Evolutionary conservation across 2,113 vertebrate species (phyloP).

Genomic region (Dicaeum eximium): DNA sequence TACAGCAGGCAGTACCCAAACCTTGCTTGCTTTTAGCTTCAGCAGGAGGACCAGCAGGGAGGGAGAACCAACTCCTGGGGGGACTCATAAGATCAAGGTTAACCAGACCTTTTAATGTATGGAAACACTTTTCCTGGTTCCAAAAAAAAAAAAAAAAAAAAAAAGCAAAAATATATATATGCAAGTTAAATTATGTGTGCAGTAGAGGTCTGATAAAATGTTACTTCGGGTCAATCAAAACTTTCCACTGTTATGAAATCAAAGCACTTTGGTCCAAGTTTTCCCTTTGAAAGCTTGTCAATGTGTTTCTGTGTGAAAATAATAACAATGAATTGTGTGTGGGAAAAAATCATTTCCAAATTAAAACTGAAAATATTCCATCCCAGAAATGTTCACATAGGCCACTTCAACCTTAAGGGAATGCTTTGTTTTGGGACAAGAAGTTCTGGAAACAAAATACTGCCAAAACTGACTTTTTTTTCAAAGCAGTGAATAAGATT

Average conservation of each 20-base stretch:
- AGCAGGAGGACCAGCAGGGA: neutral
- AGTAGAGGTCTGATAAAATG: neutral
- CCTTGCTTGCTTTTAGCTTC: neutral
- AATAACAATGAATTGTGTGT: constrained; percentile 28
- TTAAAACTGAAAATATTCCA: constrained; percentile 22
- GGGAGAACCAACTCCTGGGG: neutral
- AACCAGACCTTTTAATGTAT: neutral
- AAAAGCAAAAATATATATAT: neutral
- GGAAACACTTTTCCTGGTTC: neutral
- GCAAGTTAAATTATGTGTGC: neutral
- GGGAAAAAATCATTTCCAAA: constrained; percentile 45
- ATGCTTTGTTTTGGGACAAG: constrained; percentile 50
- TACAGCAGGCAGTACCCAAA: neutral
- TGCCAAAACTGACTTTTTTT: neutral
- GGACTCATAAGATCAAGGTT: neutral
- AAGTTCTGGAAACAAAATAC: constrained; percentile 26
- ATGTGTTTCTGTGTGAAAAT: constrained; percentile 15
- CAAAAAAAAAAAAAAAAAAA: neutral
- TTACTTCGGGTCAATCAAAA: neutral
- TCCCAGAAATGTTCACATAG: neutral
- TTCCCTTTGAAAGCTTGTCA: constrained; percentile 10
- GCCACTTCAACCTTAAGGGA: constrained; percentile 47
- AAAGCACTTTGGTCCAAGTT: neutral
- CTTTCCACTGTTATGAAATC: constrained; percentile 17
- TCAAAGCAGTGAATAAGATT: neutral